phyloP scores from a whole-genome alignment of 2,888 invertebrate species.

The Venusia cambrica region DNA sequence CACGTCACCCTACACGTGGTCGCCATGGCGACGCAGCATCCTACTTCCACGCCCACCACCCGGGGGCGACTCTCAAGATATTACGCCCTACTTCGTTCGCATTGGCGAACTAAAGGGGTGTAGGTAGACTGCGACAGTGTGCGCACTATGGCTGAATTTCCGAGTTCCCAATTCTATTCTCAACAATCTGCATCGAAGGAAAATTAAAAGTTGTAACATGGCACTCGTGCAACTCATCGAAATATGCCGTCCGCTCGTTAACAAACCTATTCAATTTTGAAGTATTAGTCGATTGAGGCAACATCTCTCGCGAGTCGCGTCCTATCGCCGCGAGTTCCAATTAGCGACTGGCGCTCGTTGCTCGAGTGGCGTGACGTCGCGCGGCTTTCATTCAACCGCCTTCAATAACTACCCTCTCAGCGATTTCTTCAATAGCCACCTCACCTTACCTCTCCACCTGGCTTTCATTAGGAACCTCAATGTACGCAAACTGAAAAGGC shows the following conservation, averaged over 20 bases:
- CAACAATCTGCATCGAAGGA: slow-evolving; percentile 39
- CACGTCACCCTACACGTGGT: slow-evolving; percentile 74
- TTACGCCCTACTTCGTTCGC: slow-evolving; percentile 78
- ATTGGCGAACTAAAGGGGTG: slow-evolving; percentile 78
- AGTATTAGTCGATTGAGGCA: slow-evolving; percentile 78
- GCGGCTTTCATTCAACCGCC: slow-evolving; percentile 70
- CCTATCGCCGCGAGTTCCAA: slow-evolving; percentile 76
- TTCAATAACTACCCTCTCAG: slow-evolving; percentile 79
- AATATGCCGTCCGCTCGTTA: slow-evolving; percentile 76
- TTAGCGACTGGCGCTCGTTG: slow-evolving; percentile 76
- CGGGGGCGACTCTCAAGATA: slow-evolving; percentile 78
- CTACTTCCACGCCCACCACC: slow-evolving; percentile 81
- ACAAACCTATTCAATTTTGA: slow-evolving; percentile 76
- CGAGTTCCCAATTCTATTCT: slow-evolving; percentile 46
- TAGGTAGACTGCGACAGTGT: slow-evolving; percentile 58
- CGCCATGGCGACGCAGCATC: slow-evolving; percentile 83
- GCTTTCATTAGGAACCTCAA: slow-evolving; percentile 76
- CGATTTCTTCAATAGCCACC: slow-evolving; percentile 70
- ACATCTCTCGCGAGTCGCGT: slow-evolving; percentile 63
- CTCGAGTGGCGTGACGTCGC: slow-evolving; percentile 77
- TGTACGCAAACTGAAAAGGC: slow-evolving; percentile 66
- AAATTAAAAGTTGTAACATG: slow-evolving; percentile 41
- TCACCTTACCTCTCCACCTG: slow-evolving; percentile 70
- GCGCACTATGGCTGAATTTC: slow-evolving; percentile 55
- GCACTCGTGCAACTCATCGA: slow-evolving; percentile 50